Conservation (phyloP, 2,797 vertebrate genomes). For the Smutsia temminckii region DNA sequence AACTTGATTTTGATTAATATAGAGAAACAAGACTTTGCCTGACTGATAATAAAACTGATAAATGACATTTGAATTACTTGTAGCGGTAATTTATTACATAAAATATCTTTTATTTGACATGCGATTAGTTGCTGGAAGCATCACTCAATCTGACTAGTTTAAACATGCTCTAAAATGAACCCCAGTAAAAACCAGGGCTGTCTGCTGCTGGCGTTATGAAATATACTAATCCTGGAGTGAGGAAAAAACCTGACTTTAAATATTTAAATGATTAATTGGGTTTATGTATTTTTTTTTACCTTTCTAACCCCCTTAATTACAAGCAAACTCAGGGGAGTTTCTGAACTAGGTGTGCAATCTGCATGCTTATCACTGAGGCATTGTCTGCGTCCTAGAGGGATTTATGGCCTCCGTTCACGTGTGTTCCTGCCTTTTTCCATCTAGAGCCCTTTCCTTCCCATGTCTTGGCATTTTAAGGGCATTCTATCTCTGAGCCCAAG, state of each 20-base stretch:
- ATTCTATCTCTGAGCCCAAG: neutral
- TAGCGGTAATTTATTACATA: constrained; percentile 92
- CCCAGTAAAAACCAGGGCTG: constrained; percentile 83
- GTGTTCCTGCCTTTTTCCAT: constrained; percentile 57
- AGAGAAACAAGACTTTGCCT: constrained; percentile 91
- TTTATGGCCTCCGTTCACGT: constrained; percentile 64
- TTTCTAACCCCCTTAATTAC: constrained; percentile 84
- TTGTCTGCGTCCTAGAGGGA: constrained; percentile 65
- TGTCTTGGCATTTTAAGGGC: constrained; percentile 51
- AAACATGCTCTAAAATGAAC: constrained; percentile 89
- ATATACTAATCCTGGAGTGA: constrained; percentile 83
- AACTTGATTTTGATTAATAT: constrained; percentile 90
- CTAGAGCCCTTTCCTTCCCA: constrained; percentile 44
- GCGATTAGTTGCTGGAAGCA: constrained; percentile 91
- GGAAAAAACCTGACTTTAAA: constrained; percentile 86
- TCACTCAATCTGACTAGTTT: constrained; percentile 91
- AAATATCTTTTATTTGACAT: constrained; percentile 93
- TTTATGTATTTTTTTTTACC: constrained; percentile 82
- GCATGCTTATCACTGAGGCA: constrained; percentile 63
- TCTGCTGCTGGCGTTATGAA: constrained; percentile 84
- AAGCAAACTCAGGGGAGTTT: constrained; percentile 84
- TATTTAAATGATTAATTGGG: constrained; percentile 87
- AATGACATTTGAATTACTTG: constrained; percentile 92
- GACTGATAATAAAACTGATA: constrained; percentile 93
- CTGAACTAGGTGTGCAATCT: constrained; percentile 82